Evolutionary conservation across 2,113 vertebrate species (phyloP).

Genomic region (Leptobrachium leishanense): DNA sequence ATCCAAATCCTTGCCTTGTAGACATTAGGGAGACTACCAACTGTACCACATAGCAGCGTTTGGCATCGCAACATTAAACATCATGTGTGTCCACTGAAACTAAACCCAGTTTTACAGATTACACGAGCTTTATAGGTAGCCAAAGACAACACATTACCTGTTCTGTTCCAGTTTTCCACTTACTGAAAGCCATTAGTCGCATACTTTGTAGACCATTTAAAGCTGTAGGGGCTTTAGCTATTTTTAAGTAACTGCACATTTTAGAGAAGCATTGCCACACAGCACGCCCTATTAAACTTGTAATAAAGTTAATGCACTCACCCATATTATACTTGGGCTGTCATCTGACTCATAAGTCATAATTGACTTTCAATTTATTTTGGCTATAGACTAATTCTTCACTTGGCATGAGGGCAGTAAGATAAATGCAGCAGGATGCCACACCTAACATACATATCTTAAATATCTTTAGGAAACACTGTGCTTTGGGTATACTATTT

Average conservation of each 20-base stretch:
- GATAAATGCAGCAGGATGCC: slow-evolving; percentile 9
- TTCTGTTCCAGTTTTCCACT: slow-evolving; percentile 40
- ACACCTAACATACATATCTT: slow-evolving; percentile 3
- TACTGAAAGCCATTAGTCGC: slow-evolving; percentile 42
- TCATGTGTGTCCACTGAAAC: slow-evolving; percentile 46
- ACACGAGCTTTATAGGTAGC: slow-evolving; percentile 33
- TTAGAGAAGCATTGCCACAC: slow-evolving; percentile 32
- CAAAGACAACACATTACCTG: slow-evolving; percentile 48
- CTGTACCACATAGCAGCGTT: slow-evolving; percentile 34
- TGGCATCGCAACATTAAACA: slow-evolving; percentile 43
- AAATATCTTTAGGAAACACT: slow-evolving; percentile 2
- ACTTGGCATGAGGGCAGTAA: slow-evolving; percentile 26
- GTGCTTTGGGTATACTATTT: neutral
- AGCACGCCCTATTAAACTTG: slow-evolving; percentile 35
- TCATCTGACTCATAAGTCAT: slow-evolving; percentile 35
- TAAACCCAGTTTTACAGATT: slow-evolving; percentile 41
- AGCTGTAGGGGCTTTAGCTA: slow-evolving; percentile 35
- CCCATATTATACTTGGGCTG: slow-evolving; percentile 23
- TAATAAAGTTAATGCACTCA: slow-evolving; percentile 43
- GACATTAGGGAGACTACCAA: slow-evolving; percentile 26
- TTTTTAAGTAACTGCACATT: slow-evolving; percentile 28
- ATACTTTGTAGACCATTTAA: slow-evolving; percentile 42
- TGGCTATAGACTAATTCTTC: slow-evolving; percentile 11
- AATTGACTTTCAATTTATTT: slow-evolving; percentile 35
- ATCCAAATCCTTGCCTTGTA: slow-evolving; percentile 4